A percentile compares a stretch with the other conserved stretches of the same genome.
Conservation (phyloP, 2,797 vertebrate genomes). For the Cirrhinus mrigala region DNA sequence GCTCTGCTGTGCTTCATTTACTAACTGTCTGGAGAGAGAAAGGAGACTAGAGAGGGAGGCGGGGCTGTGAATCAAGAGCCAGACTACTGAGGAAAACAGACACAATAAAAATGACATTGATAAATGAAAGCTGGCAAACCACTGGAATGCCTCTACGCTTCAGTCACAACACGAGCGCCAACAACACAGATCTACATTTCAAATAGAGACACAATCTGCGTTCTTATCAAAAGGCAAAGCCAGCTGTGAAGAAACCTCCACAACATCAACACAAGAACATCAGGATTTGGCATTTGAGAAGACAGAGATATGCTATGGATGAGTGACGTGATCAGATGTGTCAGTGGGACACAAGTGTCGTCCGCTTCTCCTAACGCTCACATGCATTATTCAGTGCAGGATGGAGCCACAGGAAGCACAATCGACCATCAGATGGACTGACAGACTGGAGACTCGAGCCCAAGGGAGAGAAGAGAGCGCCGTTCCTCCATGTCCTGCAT, state of each 20-base stretch:
- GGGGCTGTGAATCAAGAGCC: not conserved
- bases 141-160: not conserved
- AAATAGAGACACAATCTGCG: not conserved
- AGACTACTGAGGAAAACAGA: conserved; percentile 8
- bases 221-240: not conserved
- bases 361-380: conserved; percentile 63
- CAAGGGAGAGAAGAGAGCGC: conserved; percentile 47
- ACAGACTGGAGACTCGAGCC: conserved; percentile 26
- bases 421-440: conserved; percentile 59
- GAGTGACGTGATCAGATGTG: conserved; percentile 4
- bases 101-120: conserved; percentile 25
- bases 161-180: not conserved
- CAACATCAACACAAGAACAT: not conserved
- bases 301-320: not conserved
- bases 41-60: conserved; percentile 1
- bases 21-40: not conserved
- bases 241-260: not conserved
- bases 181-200: not conserved
- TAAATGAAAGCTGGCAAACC: conserved; percentile 14
- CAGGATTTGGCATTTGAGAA: not conserved
- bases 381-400: conserved; percentile 77
- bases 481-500: not conserved
- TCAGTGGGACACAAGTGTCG: conserved; percentile 52
- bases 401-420: conserved; percentile 61
- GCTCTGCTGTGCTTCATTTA: not conserved